phyloP scores from a whole-genome alignment of 2,797 vertebrate genomes.

The Pelochelys cantorii region DNA sequence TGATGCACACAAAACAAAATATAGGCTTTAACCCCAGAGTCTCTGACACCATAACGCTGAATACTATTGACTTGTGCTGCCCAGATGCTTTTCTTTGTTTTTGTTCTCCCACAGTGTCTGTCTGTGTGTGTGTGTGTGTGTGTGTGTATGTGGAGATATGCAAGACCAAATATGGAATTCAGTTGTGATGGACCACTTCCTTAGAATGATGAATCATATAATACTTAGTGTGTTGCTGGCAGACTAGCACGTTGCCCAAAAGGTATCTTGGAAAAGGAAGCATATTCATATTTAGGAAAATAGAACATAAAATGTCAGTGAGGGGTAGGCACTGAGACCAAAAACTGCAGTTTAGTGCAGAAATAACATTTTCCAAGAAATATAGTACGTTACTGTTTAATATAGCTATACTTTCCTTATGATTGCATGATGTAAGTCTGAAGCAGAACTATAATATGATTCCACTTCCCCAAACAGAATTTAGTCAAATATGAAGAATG shows the following conservation, averaged over 20 bases:
- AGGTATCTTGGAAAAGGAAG: background rate
- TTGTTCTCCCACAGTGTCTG: background rate
- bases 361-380: constrained; percentile 10
- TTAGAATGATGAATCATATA: background rate
- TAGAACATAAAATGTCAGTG: background rate
- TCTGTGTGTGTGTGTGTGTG: background rate
- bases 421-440: background rate
- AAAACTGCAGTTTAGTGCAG: background rate
- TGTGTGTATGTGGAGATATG: background rate
- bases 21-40: background rate
- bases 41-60: background rate
- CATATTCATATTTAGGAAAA: background rate
- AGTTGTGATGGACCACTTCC: background rate
- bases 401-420: background rate
- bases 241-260: background rate
- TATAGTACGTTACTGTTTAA: constrained; percentile 6
- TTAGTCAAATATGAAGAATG: background rate
- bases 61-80: background rate
- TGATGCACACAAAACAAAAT: background rate
- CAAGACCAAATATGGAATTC: background rate
- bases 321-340: background rate
- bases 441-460: background rate
- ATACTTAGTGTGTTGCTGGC: background rate
- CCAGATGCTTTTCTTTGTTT: background rate
- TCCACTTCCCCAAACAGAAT: background rate